These are phyloP conservation scores for Baryphthengus martii DNA, from an alignment of 2,113 vertebrate genomes.

Conservation along the genomic window DNA sequence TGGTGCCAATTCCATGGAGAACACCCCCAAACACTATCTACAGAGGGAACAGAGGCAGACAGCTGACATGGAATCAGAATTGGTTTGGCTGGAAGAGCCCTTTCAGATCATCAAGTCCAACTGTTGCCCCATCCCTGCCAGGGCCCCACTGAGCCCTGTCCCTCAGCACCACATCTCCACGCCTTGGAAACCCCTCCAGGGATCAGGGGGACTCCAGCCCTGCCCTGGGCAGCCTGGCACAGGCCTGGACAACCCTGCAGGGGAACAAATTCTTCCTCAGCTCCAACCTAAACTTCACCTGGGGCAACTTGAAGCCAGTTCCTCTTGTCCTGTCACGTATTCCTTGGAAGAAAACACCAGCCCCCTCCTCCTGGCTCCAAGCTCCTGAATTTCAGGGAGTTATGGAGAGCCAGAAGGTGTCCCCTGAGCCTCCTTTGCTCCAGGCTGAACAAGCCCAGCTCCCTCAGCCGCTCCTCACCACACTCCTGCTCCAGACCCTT, in stretches of 20 bases:
- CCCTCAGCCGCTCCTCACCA: neutral
- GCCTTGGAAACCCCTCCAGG: neutral
- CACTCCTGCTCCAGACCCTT: neutral
- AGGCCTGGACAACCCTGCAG: neutral
- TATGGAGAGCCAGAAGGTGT: neutral
- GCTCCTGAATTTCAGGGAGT: neutral
- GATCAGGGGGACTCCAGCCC: too few species aligned
- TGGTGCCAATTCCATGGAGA: neutral
- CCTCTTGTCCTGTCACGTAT: neutral
- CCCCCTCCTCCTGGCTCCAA: neutral
- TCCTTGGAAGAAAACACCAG: neutral
- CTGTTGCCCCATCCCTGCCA: neutral
- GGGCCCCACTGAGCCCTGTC: neutral
- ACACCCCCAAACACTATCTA: neutral
- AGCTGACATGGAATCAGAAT: neutral
- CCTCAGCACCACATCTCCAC: neutral
- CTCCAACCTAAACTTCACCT: neutral
- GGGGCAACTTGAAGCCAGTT: neutral
- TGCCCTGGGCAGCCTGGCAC: neutral
- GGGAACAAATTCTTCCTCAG: neutral
- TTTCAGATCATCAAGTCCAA: neutral
- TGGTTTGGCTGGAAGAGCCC: neutral
- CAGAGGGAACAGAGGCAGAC: neutral
- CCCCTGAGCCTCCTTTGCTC: neutral
- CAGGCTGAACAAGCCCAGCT: neutral